phyloP scores from a whole-genome alignment of 2,797 vertebrate genomes.

The Eulemur rubriventer region DNA sequence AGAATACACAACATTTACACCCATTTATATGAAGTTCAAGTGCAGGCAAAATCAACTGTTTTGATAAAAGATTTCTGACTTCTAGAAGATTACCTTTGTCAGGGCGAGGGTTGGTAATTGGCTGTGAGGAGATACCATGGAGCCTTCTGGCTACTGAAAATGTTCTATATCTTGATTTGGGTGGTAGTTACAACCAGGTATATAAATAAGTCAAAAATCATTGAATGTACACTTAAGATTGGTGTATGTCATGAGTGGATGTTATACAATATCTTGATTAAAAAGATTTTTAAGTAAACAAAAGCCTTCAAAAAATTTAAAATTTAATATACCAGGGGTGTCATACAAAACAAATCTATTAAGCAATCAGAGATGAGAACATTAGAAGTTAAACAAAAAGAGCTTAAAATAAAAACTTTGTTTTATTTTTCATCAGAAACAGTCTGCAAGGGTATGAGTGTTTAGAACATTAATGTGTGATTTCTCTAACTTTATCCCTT shows the following conservation, averaged over 20 bases:
- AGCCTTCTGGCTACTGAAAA: not conserved
- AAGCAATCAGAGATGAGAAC: not conserved
- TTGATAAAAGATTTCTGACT: not conserved
- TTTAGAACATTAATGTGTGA: not conserved
- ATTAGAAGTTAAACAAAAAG: not conserved
- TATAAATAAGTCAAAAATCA: not conserved
- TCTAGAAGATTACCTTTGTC: not conserved
- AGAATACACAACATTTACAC: not conserved
- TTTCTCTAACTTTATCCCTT: not conserved
- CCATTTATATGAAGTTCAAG: not conserved
- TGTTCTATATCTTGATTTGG: not conserved
- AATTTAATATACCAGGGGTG: not conserved
- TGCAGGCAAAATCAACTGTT: not conserved
- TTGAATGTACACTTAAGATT: not conserved
- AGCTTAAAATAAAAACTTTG: not conserved
- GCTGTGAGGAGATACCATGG: not conserved
- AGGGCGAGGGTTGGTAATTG: not conserved
- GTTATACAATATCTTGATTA: not conserved
- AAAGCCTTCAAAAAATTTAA: not conserved
- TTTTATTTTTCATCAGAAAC: not conserved
- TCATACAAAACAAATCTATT: not conserved
- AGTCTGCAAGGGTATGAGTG: not conserved
- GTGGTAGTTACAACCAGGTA: not conserved
- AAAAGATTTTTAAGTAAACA: not conserved
- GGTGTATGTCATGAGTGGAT: not conserved